Conservation (phyloP, 2,888 invertebrate species). For the Venustoraphidia nigricollis region DNA sequence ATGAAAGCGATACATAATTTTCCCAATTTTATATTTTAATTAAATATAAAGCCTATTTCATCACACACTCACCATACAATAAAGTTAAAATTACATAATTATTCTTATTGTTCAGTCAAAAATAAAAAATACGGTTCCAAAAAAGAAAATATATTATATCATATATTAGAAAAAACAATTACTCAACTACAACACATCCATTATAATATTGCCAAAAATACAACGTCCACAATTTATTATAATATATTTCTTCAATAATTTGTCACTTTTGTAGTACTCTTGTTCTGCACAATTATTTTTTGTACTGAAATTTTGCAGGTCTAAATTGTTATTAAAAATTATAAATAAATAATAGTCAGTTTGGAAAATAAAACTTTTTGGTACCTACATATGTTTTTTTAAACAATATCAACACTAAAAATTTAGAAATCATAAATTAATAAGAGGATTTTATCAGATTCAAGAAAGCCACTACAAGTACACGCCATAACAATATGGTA, state of each 20-base stretch:
- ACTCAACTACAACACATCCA: not conserved
- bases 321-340: not conserved
- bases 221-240: slow-evolving; percentile 1
- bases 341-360: not conserved
- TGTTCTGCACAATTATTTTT: not conserved
- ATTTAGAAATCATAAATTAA: too few species aligned
- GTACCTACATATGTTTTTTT: too few species aligned
- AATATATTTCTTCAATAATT: not conserved
- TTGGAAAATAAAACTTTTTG: not conserved
- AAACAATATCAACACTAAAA: too few species aligned
- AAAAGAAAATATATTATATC: not conserved
- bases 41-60: slow-evolving; percentile 11
- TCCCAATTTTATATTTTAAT: slow-evolving; percentile 12
- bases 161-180: not conserved
- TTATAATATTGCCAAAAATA: slow-evolving; percentile 5
- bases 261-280: not conserved
- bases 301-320: not conserved
- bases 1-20: slow-evolving; percentile 19
- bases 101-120: slow-evolving; percentile 1
- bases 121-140: not conserved
- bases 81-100: slow-evolving; percentile 1
- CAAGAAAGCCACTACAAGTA: too few species aligned
- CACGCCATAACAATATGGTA: too few species aligned
- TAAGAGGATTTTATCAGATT: too few species aligned
- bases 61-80: slow-evolving; percentile 9